phyloP scores from a whole-genome alignment of 2,888 invertebrate species.

The Elysia crispata region DNA sequence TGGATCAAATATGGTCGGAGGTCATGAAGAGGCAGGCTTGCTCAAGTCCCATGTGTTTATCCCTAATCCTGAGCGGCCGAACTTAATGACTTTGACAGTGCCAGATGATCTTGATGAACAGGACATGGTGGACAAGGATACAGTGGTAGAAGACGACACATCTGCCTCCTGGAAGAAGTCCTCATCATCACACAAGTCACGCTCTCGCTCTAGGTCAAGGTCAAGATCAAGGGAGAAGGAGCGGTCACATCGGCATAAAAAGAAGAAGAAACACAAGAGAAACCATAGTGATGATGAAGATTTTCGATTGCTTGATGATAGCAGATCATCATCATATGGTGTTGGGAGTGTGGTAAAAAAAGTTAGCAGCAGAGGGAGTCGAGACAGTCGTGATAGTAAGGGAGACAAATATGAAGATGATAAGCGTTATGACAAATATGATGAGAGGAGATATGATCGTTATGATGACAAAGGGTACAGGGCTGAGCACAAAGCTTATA shows the following conservation, averaged over 20 bases:
- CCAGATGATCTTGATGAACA: constrained; percentile 50
- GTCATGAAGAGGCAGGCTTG: constrained; percentile 41
- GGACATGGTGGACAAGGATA: constrained; percentile 46
- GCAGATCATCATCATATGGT: constrained; percentile 22
- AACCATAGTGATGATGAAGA: constrained; percentile 45
- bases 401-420: constrained; percentile 31
- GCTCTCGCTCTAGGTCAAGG: constrained; percentile 29
- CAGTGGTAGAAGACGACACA: constrained; percentile 39
- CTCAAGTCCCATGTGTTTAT: constrained; percentile 53
- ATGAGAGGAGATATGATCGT: constrained; percentile 42
- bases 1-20: too few species aligned
- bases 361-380: constrained; percentile 40
- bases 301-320: constrained; percentile 32
- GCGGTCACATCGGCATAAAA: constrained; percentile 44
- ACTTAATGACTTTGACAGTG: constrained; percentile 57
- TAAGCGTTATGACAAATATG: constrained; percentile 23
- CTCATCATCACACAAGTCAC: constrained; percentile 32
- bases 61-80: constrained; percentile 55
- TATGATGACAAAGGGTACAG: constrained; percentile 33
- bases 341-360: constrained; percentile 45
- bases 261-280: constrained; percentile 46
- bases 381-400: constrained; percentile 38
- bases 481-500: constrained; percentile 39
- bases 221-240: constrained; percentile 34
- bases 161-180: constrained; percentile 15